These are phyloP conservation scores for Cryptoblepharus egeriae DNA, from an alignment of 2,797 vertebrate genomes.

Conservation along the genomic window DNA sequence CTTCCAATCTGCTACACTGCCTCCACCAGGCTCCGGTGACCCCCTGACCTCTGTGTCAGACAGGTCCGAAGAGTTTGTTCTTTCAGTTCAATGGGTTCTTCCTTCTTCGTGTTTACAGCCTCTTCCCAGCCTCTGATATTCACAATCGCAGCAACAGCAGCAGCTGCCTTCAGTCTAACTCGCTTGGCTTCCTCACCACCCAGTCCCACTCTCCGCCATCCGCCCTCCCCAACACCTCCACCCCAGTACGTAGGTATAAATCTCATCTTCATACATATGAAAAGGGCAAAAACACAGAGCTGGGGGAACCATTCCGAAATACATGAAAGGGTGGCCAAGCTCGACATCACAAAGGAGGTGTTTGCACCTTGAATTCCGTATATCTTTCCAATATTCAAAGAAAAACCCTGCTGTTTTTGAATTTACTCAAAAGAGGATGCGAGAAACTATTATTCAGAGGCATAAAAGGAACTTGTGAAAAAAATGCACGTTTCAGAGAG, in stretches of 20 bases:
- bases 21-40: slow-evolving; percentile 81
- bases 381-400: neutral
- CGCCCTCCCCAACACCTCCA: neutral
- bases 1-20: slow-evolving; percentile 84
- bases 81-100: slow-evolving; percentile 74
- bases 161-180: slow-evolving; percentile 65
- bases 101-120: slow-evolving; percentile 70
- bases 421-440: neutral
- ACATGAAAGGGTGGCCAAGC: slow-evolving; percentile 62
- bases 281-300: slow-evolving; percentile 51
- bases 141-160: slow-evolving; percentile 29
- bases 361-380: slow-evolving; percentile 52
- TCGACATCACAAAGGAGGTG: slow-evolving; percentile 51
- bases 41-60: slow-evolving; percentile 84
- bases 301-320: neutral
- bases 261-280: slow-evolving; percentile 72
- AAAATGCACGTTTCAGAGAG: neutral
- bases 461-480: neutral
- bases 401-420: neutral
- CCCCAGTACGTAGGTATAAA: slow-evolving; percentile 55
- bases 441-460: neutral
- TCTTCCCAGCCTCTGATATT: slow-evolving; percentile 54
- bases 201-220: neutral
- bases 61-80: slow-evolving; percentile 82
- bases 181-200: slow-evolving; percentile 19